phyloP scores from a whole-genome alignment of 2,113 vertebrate species.

The Myanophis thanlyinensis region DNA sequence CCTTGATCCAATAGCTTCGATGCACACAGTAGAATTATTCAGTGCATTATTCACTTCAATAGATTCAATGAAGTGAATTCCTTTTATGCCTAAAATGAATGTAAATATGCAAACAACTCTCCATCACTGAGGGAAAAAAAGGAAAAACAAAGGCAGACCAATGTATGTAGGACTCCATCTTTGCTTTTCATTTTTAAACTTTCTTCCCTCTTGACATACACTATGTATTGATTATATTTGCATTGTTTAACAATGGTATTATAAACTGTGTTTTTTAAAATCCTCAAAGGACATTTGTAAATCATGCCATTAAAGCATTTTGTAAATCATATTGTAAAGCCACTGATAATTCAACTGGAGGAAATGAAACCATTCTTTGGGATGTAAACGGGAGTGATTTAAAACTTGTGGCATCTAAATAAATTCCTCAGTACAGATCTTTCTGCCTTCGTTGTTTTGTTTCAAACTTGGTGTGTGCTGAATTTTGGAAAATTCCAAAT shows the following conservation, averaged over 20 bases:
- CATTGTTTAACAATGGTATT: slow-evolving; percentile 55
- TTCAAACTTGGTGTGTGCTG: background rate
- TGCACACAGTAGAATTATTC: background rate
- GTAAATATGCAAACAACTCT: background rate
- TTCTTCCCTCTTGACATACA: slow-evolving; percentile 37
- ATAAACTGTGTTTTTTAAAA: slow-evolving; percentile 68
- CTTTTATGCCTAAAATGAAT: too few relatives aligned
- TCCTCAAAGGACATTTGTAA: slow-evolving; percentile 65
- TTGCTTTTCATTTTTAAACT: slow-evolving; percentile 44
- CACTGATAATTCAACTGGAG: slow-evolving; percentile 63
- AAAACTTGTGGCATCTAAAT: slow-evolving; percentile 64
- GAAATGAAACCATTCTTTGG: slow-evolving; percentile 55
- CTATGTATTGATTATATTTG: slow-evolving; percentile 46
- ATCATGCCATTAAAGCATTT: slow-evolving; percentile 62
- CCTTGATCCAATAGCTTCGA: background rate
- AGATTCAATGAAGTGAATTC: background rate
- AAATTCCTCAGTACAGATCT: slow-evolving; percentile 66
- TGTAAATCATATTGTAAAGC: slow-evolving; percentile 65
- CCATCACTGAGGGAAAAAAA: background rate
- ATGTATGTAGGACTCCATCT: slow-evolving; percentile 7
- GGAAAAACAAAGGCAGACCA: background rate
- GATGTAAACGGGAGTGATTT: slow-evolving; percentile 57
- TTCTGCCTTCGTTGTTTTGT: slow-evolving; percentile 21
- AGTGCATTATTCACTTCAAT: background rate
- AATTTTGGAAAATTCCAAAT: background rate